These are phyloP conservation scores for Brotogeris chrysoptera DNA, from an alignment of 2,797 vertebrate genomes.

Conservation along the genomic window DNA sequence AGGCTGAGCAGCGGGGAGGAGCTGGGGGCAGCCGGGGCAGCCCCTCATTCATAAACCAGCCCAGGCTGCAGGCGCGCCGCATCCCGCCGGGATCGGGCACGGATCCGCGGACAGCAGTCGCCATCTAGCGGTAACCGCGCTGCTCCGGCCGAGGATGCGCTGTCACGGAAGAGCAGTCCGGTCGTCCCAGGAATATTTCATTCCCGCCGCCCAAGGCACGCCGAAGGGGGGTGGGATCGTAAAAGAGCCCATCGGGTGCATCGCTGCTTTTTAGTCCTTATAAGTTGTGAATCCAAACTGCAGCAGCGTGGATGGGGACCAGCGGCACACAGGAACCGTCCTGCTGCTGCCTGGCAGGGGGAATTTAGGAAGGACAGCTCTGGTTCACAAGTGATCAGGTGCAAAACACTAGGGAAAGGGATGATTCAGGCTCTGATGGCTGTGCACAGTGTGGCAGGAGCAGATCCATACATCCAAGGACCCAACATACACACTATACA, in stretches of 20 bases:
- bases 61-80: not conserved
- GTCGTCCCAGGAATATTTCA: not conserved
- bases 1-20: not conserved
- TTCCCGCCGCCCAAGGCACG: not conserved
- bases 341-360: rapidly evolving
- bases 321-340: rapidly evolving
- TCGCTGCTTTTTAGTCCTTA: rapidly evolving
- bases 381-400: rapidly evolving
- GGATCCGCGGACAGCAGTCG: not conserved
- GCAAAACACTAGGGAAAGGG: rapidly evolving
- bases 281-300: rapidly evolving
- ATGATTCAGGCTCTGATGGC: not conserved
- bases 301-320: not conserved
- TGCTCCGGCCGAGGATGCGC: not conserved
- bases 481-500: rapidly evolving
- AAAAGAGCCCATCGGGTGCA: rapidly evolving
- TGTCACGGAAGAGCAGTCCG: rapidly evolving
- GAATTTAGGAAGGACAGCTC: not conserved
- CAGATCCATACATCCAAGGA: rapidly evolving
- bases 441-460: rapidly evolving
- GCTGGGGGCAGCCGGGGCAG: not conserved
- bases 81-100: not conserved
- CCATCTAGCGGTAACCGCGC: constrained; percentile 44
- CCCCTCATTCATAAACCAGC: constrained; percentile 18
- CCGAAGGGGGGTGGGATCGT: not conserved